Percentiles rank a stretch among this genome's conserved stretches.
These are phyloP conservation scores for Bettongia penicillata DNA, from an alignment of 2,113 vertebrate genomes.

Conservation along the genomic window DNA sequence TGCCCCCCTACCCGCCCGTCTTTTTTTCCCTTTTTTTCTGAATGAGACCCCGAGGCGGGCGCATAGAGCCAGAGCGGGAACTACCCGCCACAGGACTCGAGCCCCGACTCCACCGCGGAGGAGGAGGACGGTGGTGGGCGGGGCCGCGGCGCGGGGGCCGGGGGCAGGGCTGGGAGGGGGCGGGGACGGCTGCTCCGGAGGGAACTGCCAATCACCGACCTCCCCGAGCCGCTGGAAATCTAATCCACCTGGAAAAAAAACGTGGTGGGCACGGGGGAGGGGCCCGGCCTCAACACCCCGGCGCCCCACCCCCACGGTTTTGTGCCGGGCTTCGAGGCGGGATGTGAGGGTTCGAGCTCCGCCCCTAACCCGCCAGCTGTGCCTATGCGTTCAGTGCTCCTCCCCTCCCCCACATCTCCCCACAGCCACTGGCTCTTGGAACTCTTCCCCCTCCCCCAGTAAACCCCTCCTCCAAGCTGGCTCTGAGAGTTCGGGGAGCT, in stretches of 20 bases:
- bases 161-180: slow-evolving; percentile 58
- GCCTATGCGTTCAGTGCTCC: not conserved
- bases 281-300: not conserved
- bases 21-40: not conserved
- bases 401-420: not conserved
- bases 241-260: slow-evolving; percentile 41
- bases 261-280: not conserved
- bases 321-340: not conserved
- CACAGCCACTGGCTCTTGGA: not conserved
- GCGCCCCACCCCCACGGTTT: not conserved
- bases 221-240: slow-evolving; percentile 61
- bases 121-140: slow-evolving; percentile 66
- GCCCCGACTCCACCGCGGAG: slow-evolving; percentile 60
- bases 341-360: not conserved
- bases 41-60: slow-evolving; percentile 50
- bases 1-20: not conserved
- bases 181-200: not conserved
- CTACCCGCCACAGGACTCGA: slow-evolving; percentile 66
- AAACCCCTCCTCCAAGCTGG: not conserved
- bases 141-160: slow-evolving; percentile 24
- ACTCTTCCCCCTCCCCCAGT: not conserved
- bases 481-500: slow-evolving; percentile 8
- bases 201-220: slow-evolving; percentile 69
- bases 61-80: slow-evolving; percentile 68
- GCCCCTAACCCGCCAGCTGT: not conserved